Percentiles rank a stretch among this genome's conserved stretches.
Conservation (phyloP, 2,797 vertebrate genomes). For the Platyrinchus mystaceus region DNA sequence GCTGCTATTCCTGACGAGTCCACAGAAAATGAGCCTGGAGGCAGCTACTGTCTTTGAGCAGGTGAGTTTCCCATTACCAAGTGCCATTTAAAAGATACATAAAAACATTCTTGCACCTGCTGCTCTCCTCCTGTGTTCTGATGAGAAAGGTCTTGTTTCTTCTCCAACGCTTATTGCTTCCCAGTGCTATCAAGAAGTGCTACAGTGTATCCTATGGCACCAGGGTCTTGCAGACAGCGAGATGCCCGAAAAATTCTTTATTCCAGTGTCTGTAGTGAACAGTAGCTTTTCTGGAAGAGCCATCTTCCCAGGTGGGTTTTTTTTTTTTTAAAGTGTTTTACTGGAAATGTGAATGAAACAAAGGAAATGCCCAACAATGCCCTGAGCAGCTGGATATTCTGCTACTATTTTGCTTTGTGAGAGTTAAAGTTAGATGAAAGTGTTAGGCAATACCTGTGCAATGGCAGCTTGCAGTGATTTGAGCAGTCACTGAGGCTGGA, state of each 20-base stretch:
- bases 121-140: not conserved
- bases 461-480: accelerated
- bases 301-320: not conserved
- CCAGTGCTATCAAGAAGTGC: not conserved
- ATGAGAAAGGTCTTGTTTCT: not conserved
- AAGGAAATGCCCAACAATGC: slow-evolving; percentile 64
- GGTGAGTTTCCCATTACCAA: not conserved
- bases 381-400: slow-evolving; percentile 58
- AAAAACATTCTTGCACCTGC: not conserved
- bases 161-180: not conserved
- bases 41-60: not conserved
- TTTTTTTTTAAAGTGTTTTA: not conserved
- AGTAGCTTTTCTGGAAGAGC: not conserved
- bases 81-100: not conserved
- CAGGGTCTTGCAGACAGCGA: not conserved
- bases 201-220: accelerated
- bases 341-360: slow-evolving; percentile 34
- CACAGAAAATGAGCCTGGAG: not conserved
- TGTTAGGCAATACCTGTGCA: not conserved
- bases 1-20: not conserved
- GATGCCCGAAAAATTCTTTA: not conserved
- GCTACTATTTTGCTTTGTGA: slow-evolving; percentile 14
- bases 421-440: slow-evolving; percentile 18
- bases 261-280: not conserved
- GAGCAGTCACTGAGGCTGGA: not conserved